phyloP scores from a whole-genome alignment of 2,888 invertebrate species.

The Diloba caeruleocephala region DNA sequence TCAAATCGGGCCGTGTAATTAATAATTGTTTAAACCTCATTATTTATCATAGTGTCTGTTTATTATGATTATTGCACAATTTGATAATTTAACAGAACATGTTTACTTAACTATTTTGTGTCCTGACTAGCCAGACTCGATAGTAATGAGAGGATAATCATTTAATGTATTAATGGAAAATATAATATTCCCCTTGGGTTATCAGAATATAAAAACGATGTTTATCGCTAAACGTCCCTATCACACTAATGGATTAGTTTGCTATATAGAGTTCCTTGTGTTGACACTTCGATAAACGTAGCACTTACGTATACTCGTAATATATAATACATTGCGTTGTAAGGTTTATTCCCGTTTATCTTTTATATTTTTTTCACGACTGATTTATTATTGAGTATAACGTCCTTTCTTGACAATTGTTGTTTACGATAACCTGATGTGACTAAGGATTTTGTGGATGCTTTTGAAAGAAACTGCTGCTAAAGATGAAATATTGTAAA shows the following conservation, averaged over 20 bases:
- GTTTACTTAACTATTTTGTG: too few species aligned
- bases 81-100: too few species aligned
- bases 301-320: not conserved
- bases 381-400: not conserved
- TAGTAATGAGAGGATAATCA: too few species aligned
- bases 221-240: slow-evolving; percentile 15
- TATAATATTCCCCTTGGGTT: too few species aligned
- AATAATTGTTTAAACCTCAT: too few species aligned
- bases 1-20: too few species aligned
- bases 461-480: not conserved
- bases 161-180: too few species aligned
- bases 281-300: slow-evolving; percentile 1
- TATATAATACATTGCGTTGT: not conserved
- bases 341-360: not conserved
- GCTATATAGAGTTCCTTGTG: not conserved
- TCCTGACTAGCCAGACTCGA: too few species aligned
- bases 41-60: too few species aligned
- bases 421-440: not conserved
- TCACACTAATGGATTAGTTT: slow-evolving; percentile 27
- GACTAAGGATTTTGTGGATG: not conserved
- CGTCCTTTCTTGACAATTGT: not conserved
- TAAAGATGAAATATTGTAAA: too few species aligned
- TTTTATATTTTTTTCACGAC: not conserved
- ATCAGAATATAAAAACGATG: slow-evolving; percentile 2
- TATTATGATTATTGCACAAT: too few species aligned